These are phyloP conservation scores for Oscheius sp. DNA, from an alignment of 1,140 invertebrate species.

Conservation along the genomic window DNA sequence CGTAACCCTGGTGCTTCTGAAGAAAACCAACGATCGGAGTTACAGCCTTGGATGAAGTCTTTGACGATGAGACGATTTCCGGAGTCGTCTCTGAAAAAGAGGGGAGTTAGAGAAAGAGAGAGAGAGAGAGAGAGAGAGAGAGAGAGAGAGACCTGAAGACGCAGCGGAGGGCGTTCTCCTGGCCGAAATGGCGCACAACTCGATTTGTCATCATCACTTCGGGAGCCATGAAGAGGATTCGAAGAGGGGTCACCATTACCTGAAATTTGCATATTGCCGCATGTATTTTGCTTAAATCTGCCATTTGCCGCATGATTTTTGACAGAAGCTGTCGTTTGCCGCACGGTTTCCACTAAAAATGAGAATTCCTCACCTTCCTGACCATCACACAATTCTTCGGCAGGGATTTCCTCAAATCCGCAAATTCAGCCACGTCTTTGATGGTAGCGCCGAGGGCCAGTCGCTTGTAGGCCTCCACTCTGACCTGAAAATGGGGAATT, in stretches of 20 bases:
- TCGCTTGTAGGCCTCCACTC: not conserved
- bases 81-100: conserved; percentile 16
- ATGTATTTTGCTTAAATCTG: too few relatives aligned
- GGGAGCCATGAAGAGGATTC: conserved; percentile 48
- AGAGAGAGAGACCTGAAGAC: conserved; percentile 47
- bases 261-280: conserved; percentile 6
- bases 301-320: too few relatives aligned
- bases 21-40: not conserved
- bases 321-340: too few relatives aligned
- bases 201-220: conserved; percentile 56
- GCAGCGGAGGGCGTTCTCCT: conserved; percentile 50
- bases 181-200: conserved; percentile 49
- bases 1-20: not conserved
- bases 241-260: conserved; percentile 49
- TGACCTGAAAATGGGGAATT: not conserved
- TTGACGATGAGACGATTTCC: conserved; percentile 39
- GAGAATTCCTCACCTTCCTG: conserved; percentile 24
- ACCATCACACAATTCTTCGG: conserved; percentile 43
- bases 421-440: not conserved
- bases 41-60: conserved; percentile 9
- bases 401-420: conserved; percentile 17
- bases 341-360: not conserved
- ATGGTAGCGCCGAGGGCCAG: not conserved
- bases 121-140: not conserved
- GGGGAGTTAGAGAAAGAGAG: not conserved